Evolutionary conservation across 2,888 invertebrate genomes (phyloP).

Genomic region (Nemotelus pantherinus): DNA sequence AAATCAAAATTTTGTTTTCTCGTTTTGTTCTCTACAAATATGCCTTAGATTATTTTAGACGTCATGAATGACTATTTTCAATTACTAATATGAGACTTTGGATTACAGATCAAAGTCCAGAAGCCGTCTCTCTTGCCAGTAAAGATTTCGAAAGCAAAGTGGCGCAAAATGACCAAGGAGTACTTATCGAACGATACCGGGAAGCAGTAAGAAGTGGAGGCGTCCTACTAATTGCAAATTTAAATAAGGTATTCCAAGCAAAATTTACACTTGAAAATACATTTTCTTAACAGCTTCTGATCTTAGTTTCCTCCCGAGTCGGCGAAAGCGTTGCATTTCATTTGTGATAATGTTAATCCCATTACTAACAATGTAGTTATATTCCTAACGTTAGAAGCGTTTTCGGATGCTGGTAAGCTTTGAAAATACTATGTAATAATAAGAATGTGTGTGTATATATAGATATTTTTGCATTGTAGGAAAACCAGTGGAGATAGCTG

Average conservation of each 20-base stretch:
- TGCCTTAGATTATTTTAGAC: too few relatives aligned
- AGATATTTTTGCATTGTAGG: slow-evolving; percentile 29
- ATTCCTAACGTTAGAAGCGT: slow-evolving; percentile 61
- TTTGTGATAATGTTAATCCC: slow-evolving; percentile 69
- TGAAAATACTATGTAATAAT: background rate
- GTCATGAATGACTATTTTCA: too few relatives aligned
- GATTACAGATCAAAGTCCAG: slow-evolving; percentile 50
- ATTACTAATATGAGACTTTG: too few relatives aligned
- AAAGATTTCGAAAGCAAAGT: slow-evolving; percentile 55
- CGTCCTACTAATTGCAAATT: slow-evolving; percentile 58
- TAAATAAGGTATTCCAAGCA: slow-evolving; percentile 56
- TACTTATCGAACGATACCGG: slow-evolving; percentile 58
- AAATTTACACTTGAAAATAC: slow-evolving; percentile 17
- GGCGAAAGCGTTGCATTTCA: slow-evolving; percentile 67
- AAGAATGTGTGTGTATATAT: background rate
- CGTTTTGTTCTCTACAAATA: too few relatives aligned
- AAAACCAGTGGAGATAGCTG: slow-evolving; percentile 54
- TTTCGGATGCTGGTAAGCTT: slow-evolving; percentile 50
- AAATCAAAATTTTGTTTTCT: too few relatives aligned
- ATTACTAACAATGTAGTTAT: slow-evolving; percentile 63
- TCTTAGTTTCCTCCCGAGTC: slow-evolving; percentile 58
- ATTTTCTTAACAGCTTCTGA: background rate
- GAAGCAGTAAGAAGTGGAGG: slow-evolving; percentile 56
- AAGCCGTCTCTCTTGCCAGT: slow-evolving; percentile 51
- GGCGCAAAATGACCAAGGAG: slow-evolving; percentile 57